Base-by-base conservation (phyloP, 1,140 invertebrate species). In the Acromyrmex heyeri region DNA sequence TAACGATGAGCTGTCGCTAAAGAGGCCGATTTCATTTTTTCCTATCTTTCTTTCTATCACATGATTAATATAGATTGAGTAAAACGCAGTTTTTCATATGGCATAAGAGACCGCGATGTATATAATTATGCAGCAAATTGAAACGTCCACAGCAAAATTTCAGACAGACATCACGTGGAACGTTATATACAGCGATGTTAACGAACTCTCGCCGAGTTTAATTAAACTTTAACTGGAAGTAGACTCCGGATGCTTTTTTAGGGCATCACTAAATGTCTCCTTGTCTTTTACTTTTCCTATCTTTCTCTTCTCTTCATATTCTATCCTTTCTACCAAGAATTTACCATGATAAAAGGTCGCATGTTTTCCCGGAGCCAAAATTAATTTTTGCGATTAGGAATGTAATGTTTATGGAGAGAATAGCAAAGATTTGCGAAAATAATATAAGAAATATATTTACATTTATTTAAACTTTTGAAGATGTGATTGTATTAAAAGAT, bases 131-230 rank as follows among this genome's bases (percentile, higher is more conserved):
- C 90, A 88, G 73, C 91, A 91, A 90, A 91, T 86, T 89, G 82
- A 64, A 91, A 87, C 77, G 77, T 82, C 83, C 73, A 83, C 44
- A 85, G 86, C 86, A 85, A 89, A 89, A 88, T 90, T 85, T 67
- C 81, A 90, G 90, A 57, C 61, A 65, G 64, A 91, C 72, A 86
- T 86, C 87, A 86, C 85, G 78, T 87, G 69, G 30, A 69, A 70
- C 65, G 53, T 38, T 70, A 79, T 91, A 91, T 86, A 67, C 87
- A 30, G 27, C 70, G 67, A 67, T 85, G 86, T 92, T 93, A 93
- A 93, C 88, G 89, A 93, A 92, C 91, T 92, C 44, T 81, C 65
- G 76, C 72, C 57, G 78, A 91, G 89, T 93, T 93, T 93, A 93
- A 93, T 93, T 93, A 93, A 92, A 91, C 69, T 81, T 87, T 90